Percentiles rank a stretch among this genome's conserved stretches.
Conservation (phyloP, 2,888 invertebrate genomes). For the Hanleya hanleyi region DNA sequence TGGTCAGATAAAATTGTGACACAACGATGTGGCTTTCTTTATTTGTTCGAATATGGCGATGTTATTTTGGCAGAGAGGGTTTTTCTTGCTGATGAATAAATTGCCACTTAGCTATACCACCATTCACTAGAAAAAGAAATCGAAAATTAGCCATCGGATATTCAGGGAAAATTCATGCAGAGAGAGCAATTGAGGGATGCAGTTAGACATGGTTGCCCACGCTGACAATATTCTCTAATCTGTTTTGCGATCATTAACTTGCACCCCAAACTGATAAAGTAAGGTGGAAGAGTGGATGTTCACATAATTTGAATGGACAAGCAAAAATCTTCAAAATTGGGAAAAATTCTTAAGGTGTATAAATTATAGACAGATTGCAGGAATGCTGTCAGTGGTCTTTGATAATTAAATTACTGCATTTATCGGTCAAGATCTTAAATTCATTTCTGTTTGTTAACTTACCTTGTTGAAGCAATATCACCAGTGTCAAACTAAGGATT, state of each 20-base stretch:
- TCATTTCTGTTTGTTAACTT: too few species aligned
- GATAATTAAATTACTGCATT: too few species aligned
- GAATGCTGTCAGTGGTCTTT: too few species aligned
- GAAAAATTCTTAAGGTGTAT: too few species aligned
- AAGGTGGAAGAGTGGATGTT: too few species aligned
- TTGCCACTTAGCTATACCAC: slow-evolving; percentile 17
- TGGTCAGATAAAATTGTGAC: slow-evolving; percentile 27
- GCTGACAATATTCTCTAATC: background rate
- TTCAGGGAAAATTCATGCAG: slow-evolving; percentile 23
- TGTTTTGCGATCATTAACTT: background rate
- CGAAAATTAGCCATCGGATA: slow-evolving; percentile 18
- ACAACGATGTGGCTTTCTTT: slow-evolving; percentile 19
- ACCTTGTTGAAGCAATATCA: too few species aligned
- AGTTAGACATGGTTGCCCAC: background rate
- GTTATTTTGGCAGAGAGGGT: slow-evolving; percentile 29
- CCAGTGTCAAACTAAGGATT: too few species aligned
- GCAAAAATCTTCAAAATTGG: too few species aligned
- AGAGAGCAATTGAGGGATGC: background rate
- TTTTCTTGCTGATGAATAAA: slow-evolving; percentile 24
- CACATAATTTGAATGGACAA: too few species aligned
- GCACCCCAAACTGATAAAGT: background rate
- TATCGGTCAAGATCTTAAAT: too few species aligned
- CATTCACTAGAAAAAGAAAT: slow-evolving; percentile 24
- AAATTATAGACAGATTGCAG: too few species aligned
- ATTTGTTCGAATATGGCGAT: slow-evolving; percentile 20